These are phyloP conservation scores for Fulmarus glacialis DNA, from an alignment of 2,113 vertebrate genomes.

Conservation along the genomic window DNA sequence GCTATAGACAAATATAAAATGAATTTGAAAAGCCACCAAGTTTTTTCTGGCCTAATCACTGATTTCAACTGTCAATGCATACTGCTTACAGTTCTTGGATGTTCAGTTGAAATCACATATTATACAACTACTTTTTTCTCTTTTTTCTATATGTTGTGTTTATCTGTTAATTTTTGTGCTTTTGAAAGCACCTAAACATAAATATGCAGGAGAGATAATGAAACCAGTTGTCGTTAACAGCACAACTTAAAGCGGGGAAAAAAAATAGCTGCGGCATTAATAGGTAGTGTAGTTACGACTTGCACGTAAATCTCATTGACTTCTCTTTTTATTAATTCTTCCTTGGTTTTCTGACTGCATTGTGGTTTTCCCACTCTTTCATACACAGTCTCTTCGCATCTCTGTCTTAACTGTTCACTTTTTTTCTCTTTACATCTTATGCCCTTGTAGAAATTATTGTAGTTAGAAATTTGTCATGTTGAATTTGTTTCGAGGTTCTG, in stretches of 20 bases:
- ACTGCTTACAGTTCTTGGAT: not conserved
- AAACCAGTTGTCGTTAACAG: not conserved
- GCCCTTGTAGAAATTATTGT: not conserved
- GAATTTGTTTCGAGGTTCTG: not conserved
- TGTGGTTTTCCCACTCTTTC: not conserved
- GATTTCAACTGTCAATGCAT: not conserved
- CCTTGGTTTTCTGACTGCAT: not conserved
- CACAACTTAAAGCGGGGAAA: not conserved
- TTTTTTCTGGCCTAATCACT: not conserved
- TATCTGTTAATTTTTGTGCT: not conserved
- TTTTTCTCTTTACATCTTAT: not conserved
- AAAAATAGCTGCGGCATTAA: not conserved
- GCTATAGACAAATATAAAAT: not conserved
- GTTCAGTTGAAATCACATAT: not conserved
- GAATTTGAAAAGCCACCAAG: not conserved
- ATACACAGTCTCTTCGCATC: not conserved
- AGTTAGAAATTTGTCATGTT: not conserved
- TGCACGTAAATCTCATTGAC: not conserved
- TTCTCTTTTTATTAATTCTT: not conserved
- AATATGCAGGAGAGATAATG: not conserved
- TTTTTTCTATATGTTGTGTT: fast-evolving
- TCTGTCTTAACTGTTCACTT: not conserved
- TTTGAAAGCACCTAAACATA: not conserved
- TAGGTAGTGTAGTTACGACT: not conserved
- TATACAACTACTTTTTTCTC: not conserved